Percentiles rank a stretch among this genome's conserved stretches.
phyloP scores from a whole-genome alignment of 2,113 vertebrate genomes.

The Charina bottae region DNA sequence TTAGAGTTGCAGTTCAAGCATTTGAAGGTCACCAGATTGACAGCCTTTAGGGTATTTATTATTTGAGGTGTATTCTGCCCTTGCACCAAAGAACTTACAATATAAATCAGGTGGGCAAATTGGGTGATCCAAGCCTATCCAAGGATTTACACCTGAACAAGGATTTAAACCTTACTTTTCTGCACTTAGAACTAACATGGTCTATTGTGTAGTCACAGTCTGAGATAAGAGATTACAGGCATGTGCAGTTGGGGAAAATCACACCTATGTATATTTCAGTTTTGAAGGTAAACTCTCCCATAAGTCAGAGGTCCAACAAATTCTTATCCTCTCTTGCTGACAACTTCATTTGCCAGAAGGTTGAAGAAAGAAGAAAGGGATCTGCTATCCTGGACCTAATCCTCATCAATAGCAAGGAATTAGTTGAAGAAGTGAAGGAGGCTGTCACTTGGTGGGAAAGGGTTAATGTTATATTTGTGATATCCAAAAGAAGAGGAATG shows the following conservation, averaged over 20 bases:
- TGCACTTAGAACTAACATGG: background rate
- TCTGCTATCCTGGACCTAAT: no score
- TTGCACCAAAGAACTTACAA: background rate
- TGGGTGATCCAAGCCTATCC: background rate
- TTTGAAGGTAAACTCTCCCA: background rate
- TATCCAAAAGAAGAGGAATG: no score
- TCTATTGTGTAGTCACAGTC: no score
- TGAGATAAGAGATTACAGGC: background rate
- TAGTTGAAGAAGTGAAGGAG: no score
- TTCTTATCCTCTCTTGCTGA: no score
- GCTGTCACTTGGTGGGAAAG: no score
- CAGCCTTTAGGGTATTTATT: background rate
- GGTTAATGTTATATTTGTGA: no score
- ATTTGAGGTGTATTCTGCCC: background rate
- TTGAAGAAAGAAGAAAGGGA: no score
- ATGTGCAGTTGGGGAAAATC: background rate
- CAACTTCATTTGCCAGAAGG: no score
- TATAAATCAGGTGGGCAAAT: background rate
- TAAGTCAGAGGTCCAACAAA: no score
- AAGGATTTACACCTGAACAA: background rate
- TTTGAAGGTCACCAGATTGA: background rate
- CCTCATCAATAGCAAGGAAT: no score
- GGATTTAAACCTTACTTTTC: background rate
- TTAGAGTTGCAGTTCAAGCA: background rate
- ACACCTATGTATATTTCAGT: background rate